These are phyloP conservation scores for Empis livida DNA, from an alignment of 2,888 invertebrate genomes.

Conservation along the genomic window DNA sequence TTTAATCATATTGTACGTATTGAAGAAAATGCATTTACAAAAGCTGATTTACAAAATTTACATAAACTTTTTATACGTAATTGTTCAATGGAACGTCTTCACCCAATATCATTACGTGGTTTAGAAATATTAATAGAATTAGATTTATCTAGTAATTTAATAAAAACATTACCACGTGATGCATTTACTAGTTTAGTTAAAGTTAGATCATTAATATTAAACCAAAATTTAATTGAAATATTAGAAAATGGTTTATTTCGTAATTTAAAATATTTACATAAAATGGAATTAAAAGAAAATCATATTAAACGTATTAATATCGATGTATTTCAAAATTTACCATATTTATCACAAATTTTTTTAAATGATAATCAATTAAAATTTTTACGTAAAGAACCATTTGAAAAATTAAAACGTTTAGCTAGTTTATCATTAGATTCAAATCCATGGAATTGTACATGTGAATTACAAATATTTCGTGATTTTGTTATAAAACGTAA, in stretches of 20 bases:
- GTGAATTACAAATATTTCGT: slow-evolving; percentile 62
- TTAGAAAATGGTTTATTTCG: slow-evolving; percentile 62
- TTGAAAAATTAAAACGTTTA: slow-evolving; percentile 50
- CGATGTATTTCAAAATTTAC: slow-evolving; percentile 56
- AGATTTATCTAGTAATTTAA: slow-evolving; percentile 61
- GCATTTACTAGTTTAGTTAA: slow-evolving; percentile 58
- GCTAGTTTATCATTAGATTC: slow-evolving; percentile 61
- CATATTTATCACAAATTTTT: slow-evolving; percentile 53
- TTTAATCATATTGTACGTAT: slow-evolving; percentile 53
- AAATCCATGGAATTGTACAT: slow-evolving; percentile 84
- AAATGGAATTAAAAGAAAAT: slow-evolving; percentile 63
- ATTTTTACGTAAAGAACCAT: slow-evolving; percentile 48
- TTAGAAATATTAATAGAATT: slow-evolving; percentile 67
- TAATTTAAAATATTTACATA: slow-evolving; percentile 59
- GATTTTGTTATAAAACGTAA: slow-evolving; percentile 62
- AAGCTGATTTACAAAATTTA: slow-evolving; percentile 57
- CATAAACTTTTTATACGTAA: slow-evolving; percentile 65
- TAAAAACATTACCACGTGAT: slow-evolving; percentile 48
- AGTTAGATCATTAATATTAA: slow-evolving; percentile 57
- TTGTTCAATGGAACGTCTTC: slow-evolving; percentile 55
- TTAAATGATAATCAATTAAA: slow-evolving; percentile 63
- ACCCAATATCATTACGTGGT: slow-evolving; percentile 57
- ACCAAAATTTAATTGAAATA: slow-evolving; percentile 57
- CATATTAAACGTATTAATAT: slow-evolving; percentile 52
- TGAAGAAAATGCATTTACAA: slow-evolving; percentile 51